These are phyloP conservation scores for Tonatia bakeri DNA, from an alignment of 2,113 vertebrate genomes.

Conservation along the genomic window DNA sequence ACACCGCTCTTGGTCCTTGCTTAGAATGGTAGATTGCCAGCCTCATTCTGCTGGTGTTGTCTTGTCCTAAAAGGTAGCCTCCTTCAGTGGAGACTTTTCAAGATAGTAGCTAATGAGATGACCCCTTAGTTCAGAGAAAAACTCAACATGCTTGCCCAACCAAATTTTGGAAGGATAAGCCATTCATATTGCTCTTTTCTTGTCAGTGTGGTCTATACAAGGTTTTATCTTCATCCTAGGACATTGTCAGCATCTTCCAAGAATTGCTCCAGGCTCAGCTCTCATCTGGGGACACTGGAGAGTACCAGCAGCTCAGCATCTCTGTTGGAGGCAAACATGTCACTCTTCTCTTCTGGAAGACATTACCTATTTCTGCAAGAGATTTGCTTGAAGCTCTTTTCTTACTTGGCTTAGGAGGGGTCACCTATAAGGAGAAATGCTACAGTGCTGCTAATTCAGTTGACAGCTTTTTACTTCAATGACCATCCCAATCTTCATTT, in stretches of 20 bases:
- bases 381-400: background rate
- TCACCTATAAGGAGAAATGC: background rate
- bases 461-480: background rate
- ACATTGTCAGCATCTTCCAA: background rate
- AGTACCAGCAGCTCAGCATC: background rate
- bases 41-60: background rate
- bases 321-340: background rate
- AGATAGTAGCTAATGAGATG: background rate
- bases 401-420: background rate
- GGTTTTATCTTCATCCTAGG: background rate
- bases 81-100: background rate
- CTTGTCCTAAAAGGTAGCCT: background rate
- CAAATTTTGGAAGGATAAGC: background rate
- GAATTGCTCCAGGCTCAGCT: background rate
- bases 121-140: background rate
- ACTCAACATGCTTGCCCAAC: background rate
- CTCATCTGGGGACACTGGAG: background rate
- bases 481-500: background rate
- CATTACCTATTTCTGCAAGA: background rate
- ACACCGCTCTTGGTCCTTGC: background rate
- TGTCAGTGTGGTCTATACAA: background rate
- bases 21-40: background rate
- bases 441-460: background rate
- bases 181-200: background rate
- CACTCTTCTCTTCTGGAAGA: background rate